A percentile compares a stretch with the other conserved stretches of the same genome.
Conservation (phyloP, 2,888 invertebrate genomes). For the Podotricha telesiphe region DNA sequence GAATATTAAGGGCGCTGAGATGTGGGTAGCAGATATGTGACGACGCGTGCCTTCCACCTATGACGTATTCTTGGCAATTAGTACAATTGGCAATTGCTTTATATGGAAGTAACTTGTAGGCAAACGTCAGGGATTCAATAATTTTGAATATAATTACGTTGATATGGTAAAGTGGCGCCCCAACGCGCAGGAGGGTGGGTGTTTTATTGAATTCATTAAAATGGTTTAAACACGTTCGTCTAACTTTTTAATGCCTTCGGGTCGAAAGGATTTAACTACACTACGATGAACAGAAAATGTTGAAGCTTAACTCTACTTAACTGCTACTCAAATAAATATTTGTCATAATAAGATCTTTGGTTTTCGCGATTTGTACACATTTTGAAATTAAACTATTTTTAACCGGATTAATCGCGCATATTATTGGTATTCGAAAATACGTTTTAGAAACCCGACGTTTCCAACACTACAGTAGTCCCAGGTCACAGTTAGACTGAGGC, state of each 20-base stretch:
- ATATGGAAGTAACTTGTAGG: constrained; percentile 28
- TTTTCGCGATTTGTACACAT: no score
- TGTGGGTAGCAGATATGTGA: constrained; percentile 49
- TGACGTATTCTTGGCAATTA: constrained; percentile 71
- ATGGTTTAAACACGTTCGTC: constrained; percentile 17
- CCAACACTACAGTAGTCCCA: no score
- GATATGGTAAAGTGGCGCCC: constrained; percentile 23
- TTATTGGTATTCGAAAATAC: no score
- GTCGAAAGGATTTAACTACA: constrained; percentile 4
- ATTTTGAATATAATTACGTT: constrained; percentile 40
- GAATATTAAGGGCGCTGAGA: constrained; percentile 58
- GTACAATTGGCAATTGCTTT: constrained; percentile 50
- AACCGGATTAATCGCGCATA: no score
- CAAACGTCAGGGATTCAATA: constrained; percentile 44
- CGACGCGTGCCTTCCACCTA: constrained; percentile 56
- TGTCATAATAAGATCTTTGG: no score
- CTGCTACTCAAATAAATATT: constrained; percentile 6
- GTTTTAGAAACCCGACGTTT: no score
- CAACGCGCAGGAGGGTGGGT: constrained; percentile 13
- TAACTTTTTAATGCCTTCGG: constrained; percentile 14
- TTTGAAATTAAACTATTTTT: no score
- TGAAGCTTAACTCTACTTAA: constrained; percentile 5
- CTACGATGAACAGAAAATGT: constrained; percentile 4
- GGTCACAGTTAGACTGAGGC: no score
- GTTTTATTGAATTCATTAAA: constrained; percentile 33